A percentile compares a stretch with the other conserved stretches of the same genome.
Evolutionary conservation across 2,888 invertebrate genomes (phyloP).

Genomic region (Neoaliturus tenellus): DNA sequence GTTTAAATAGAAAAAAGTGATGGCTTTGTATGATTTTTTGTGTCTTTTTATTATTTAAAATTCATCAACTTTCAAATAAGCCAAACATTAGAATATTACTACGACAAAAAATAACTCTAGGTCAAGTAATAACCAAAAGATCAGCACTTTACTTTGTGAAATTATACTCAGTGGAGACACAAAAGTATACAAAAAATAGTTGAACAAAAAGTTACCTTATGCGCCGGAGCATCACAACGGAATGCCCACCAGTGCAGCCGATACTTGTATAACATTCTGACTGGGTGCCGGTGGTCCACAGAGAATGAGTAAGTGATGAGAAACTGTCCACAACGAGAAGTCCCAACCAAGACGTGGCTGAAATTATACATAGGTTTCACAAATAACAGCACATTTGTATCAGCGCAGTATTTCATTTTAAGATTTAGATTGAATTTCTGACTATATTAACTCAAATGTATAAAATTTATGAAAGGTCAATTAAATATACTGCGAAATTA

Average conservation of each 20-base stretch:
- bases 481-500: too few relatives aligned
- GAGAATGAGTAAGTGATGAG: conserved; percentile 90
- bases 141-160: neutral
- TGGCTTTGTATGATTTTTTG: too few relatives aligned
- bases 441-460: too few relatives aligned
- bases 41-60: too few relatives aligned
- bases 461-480: too few relatives aligned
- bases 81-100: too few relatives aligned
- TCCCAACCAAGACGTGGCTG: conserved; percentile 95
- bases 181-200: too few relatives aligned
- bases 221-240: conserved; percentile 75
- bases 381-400: neutral
- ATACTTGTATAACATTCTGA: conserved; percentile 67
- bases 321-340: conserved; percentile 96
- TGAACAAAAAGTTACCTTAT: too few relatives aligned
- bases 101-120: too few relatives aligned
- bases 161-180: neutral
- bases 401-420: neutral
- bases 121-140: neutral
- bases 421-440: too few relatives aligned
- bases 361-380: conserved; percentile 64
- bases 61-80: too few relatives aligned
- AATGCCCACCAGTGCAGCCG: conserved; percentile 82
- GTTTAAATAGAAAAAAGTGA: too few relatives aligned
- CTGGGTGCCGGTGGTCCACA: conserved; percentile 70